These are phyloP conservation scores for Protophormia terraenovae DNA, from an alignment of 2,888 invertebrate species.

Conservation along the genomic window DNA sequence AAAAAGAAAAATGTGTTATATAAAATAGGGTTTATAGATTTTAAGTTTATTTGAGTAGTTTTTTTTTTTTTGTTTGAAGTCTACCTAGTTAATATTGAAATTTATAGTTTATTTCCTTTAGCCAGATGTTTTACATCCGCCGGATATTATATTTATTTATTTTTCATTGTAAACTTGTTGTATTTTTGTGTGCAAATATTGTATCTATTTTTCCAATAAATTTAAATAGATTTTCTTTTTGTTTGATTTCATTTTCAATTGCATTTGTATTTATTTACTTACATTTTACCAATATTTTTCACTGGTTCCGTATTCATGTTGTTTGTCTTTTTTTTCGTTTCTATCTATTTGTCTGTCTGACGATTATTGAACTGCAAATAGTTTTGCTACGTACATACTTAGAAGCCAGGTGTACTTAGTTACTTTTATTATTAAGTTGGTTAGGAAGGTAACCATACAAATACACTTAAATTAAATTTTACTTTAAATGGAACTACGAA, in stretches of 20 bases:
- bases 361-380: neutral
- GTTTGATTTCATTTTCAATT: neutral
- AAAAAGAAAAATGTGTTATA: neutral
- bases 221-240: neutral
- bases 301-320: slow-evolving; percentile 39
- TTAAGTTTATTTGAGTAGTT: neutral
- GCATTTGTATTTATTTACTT: slow-evolving; percentile 30
- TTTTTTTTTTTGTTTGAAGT: neutral
- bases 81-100: neutral
- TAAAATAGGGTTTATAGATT: no score
- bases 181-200: neutral
- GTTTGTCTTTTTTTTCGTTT: neutral
- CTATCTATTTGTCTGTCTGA: neutral
- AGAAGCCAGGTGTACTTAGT: neutral
- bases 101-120: slow-evolving; percentile 10
- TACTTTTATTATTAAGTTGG: neutral
- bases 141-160: neutral
- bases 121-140: slow-evolving; percentile 14
- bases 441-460: neutral
- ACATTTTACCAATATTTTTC: slow-evolving; percentile 57
- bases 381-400: neutral
- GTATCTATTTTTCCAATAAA: neutral
- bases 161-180: neutral
- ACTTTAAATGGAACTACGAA: neutral
- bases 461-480: neutral